Conservation (phyloP, 2,113 vertebrate genomes). For the Loxodonta africana region DNA sequence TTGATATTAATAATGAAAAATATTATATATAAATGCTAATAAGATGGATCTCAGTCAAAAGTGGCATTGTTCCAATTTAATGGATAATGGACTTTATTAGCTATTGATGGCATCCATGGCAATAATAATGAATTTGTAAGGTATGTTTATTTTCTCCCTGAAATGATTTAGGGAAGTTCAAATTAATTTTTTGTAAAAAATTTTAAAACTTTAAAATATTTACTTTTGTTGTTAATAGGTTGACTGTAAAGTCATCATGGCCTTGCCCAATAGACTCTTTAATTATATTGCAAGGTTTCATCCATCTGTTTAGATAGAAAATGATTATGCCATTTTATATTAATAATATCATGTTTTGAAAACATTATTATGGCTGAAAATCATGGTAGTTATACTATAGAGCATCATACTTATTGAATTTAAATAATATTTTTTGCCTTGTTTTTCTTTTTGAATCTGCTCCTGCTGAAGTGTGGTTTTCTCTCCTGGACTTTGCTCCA, state of each 20-base stretch:
- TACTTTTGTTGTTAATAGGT: conserved; percentile 44
- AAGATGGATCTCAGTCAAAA: conserved; percentile 49
- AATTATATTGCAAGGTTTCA: conserved; percentile 73
- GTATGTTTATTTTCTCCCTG: neutral
- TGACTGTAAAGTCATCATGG: conserved; percentile 67
- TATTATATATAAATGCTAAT: conserved; percentile 42
- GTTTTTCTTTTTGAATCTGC: neutral
- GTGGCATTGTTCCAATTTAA: neutral
- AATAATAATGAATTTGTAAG: conserved; percentile 24
- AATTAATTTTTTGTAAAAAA: neutral
- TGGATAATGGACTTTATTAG: conserved; percentile 6
- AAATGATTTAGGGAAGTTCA: neutral
- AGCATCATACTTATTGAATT: neutral
- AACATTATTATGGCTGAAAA: conserved; percentile 57
- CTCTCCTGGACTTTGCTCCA: neutral
- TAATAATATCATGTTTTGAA: conserved; percentile 75
- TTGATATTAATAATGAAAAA: conserved; percentile 53
- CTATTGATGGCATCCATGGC: conserved; percentile 53
- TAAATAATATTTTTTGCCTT: neutral
- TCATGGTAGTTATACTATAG: neutral
- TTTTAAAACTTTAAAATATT: neutral
- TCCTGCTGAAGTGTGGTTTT: neutral
- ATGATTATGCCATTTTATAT: conserved; percentile 71
- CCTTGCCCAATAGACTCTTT: conserved; percentile 39
- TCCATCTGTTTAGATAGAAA: conserved; percentile 74